These are phyloP conservation scores for Aphelenchoides bicaudatus DNA, from an alignment of 2,888 invertebrate genomes.

Conservation along the genomic window DNA sequence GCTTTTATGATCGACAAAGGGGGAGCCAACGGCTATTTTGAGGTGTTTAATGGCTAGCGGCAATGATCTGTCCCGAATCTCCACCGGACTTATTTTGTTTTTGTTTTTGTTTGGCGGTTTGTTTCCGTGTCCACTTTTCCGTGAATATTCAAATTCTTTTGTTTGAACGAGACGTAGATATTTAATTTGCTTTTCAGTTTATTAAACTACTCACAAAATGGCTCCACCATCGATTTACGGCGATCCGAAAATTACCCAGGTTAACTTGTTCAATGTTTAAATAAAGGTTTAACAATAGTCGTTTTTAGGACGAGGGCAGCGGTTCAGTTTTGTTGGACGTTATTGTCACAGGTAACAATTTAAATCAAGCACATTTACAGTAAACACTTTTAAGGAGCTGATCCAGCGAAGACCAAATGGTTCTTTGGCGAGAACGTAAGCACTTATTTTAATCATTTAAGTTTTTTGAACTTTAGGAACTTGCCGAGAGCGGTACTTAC, in stretches of 20 bases:
- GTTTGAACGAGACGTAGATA: not conserved
- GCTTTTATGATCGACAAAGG: too few relatives aligned
- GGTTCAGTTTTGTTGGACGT: constrained; percentile 57
- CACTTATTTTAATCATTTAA: too few relatives aligned
- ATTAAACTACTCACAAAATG: constrained; percentile 35
- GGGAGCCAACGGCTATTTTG: too few relatives aligned
- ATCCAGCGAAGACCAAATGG: constrained; percentile 56
- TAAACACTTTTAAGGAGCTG: too few relatives aligned
- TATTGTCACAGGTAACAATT: too few relatives aligned
- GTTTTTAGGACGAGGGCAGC: constrained; percentile 39
- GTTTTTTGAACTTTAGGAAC: too few relatives aligned
- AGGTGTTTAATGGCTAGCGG: too few relatives aligned
- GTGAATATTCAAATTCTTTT: not conserved
- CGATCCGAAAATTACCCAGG: constrained; percentile 56
- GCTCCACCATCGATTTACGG: constrained; percentile 59
- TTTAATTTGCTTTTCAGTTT: constrained; percentile 16
- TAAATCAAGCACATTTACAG: too few relatives aligned
- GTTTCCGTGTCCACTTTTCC: not conserved
- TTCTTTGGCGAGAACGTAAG: constrained; percentile 52
- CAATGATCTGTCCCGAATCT: too few relatives aligned
- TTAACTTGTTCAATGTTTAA: too few relatives aligned
- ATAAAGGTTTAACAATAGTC: too few relatives aligned
- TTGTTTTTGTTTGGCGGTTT: not conserved
- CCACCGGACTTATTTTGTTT: not conserved
- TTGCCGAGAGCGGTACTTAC: constrained; percentile 48